phyloP scores from a whole-genome alignment of 2,888 invertebrate genomes.

The Andrena bicolor region DNA sequence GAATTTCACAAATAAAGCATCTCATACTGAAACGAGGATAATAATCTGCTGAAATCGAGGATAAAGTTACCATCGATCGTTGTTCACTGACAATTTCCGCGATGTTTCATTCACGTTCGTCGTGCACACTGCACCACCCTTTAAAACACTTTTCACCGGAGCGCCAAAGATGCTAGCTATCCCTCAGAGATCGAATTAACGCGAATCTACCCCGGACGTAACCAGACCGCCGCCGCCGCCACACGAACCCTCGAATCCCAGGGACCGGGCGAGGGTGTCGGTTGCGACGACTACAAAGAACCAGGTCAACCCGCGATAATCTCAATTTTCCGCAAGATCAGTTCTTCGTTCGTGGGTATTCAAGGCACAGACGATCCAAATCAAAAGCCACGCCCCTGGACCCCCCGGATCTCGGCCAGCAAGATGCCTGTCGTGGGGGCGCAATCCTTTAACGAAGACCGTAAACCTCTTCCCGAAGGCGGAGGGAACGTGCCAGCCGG shows the following conservation, averaged over 20 bases:
- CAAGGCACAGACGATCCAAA: conserved; percentile 46
- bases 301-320: conserved; percentile 53
- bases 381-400: conserved; percentile 33
- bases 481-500: conserved; percentile 48
- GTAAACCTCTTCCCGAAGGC: conserved; percentile 26
- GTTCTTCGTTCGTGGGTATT: conserved; percentile 31
- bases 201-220: not conserved
- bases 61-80: too few relatives aligned
- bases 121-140: not conserved
- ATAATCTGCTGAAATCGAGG: too few relatives aligned
- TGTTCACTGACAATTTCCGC: too few relatives aligned
- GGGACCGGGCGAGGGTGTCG: not conserved
- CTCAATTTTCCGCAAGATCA: conserved; percentile 57
- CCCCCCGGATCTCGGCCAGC: not conserved
- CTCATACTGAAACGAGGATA: too few relatives aligned
- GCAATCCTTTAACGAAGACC: conserved; percentile 46
- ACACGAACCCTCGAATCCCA: not conserved
- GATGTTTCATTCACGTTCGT: too few relatives aligned
- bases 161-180: not conserved
- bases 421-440: not conserved
- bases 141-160: not conserved
- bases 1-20: too few relatives aligned
- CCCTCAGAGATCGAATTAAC: conserved; percentile 3
- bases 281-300: conserved; percentile 38
- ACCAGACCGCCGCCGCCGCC: not conserved